Evolutionary conservation across 2,797 vertebrate genomes (phyloP), one percentile per base, ranked within the genome.

Genomic region (Poeciliopsis presidionis): DNA sequence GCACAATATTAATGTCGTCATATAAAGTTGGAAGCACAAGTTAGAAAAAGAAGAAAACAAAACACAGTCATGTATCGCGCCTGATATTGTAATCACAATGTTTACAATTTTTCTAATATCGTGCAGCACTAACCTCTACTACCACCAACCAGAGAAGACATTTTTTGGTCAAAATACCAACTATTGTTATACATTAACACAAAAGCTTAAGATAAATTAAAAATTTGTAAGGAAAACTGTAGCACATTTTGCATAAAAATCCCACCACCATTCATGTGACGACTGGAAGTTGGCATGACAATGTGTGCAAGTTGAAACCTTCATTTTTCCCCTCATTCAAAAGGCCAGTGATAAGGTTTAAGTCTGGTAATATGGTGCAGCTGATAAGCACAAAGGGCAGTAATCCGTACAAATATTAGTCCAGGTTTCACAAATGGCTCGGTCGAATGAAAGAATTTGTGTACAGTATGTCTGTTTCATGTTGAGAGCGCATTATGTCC

Each of bases 351-450:
- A 94, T 92, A 91, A 90, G 90, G 87, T 90, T 91, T 93, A 87
- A 89, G 83, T 86, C 86, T 73, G 84, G 86, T 90, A 92, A 90
- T 90, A 88, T 92, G 88, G 84, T 84, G 80, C 79, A 81, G 86
- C 78, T 8, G 93, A 94, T 94, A 94, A 93, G 90, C 90, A 89
- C 88, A 92, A 93, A 91, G 91, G 84, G 89, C 89, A 92, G 92
- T 91, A 94, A 93, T 91, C 92, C 90, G 79, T 89, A 84, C 87
- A 92, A 93, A 92, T 91, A 94, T 92, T 94, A 92, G 90, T 72
- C 86, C 76, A 89, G 86, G 86, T 91, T 91, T 92, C 84, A 88
- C 74, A 91, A 86, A 89, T 82, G 89, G 84, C 86, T 90, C 79
- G 7, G 76, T 7, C 87, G 72, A 92, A 88, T 84, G 81, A 67